Base-by-base conservation (phyloP, 2,888 invertebrate species). In the Glaucopsyche alexis region DNA sequence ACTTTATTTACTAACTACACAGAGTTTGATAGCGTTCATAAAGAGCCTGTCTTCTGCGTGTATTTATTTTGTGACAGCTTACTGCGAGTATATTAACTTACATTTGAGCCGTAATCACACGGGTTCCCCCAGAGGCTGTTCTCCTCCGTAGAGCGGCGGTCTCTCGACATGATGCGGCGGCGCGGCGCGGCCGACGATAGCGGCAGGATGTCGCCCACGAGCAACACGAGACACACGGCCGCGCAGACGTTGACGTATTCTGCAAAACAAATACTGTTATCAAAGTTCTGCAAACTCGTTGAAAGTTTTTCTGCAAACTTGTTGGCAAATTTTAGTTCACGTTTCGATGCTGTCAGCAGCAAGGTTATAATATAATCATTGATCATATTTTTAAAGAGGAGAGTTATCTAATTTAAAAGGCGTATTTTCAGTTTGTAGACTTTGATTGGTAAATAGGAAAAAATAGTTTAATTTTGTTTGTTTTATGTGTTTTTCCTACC, bases 181-280 rank as follows among this genome's bases (percentile, higher is more conserved):
- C 84, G 85, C 60, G 91, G 90, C 76, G 91, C 90, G 80, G 91
- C 93, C 77, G 87, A 83, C 76, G 89, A 87, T 79, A 83, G 83
- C 75, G 90, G 89, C 76, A 87, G 85, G 73, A 90, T 80, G 76
- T 87, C 85, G 73, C 90, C 88, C 80, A 90, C 86, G 78, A 93
- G 83, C 76, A 93, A 83, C 74, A 93, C 81, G 80, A 92, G 79
- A 80, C 91, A 92, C 79, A 90, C 89, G 75, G 91, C 89, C 77
- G 92, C 91, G 79, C 90, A 91, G 82, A 91, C 89, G 87, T 91
- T 91, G 90, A 92, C 90, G 90, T 89, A 90, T 90, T 89, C 93
- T 92, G 82, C 2, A 14, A 60, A 71, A 29, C 40, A 55, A 7
- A 52, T 13, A 16, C 16, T 45, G 16, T 11, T 69, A 47, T 45